Evolutionary conservation across 2,113 vertebrate species (phyloP).

Genomic region (Silurus glanis): DNA sequence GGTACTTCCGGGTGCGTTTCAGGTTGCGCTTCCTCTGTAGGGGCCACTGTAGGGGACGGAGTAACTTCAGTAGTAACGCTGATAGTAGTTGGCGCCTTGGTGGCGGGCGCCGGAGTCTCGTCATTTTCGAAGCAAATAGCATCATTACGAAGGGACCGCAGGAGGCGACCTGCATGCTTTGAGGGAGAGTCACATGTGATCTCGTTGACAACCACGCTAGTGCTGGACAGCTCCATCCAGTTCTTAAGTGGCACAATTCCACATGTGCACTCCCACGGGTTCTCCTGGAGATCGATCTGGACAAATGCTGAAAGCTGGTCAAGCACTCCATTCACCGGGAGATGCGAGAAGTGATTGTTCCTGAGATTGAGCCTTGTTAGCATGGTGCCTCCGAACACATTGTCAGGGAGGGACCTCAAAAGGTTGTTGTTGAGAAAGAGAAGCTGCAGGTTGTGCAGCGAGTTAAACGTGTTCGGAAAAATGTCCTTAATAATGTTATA

Average conservation of each 20-base stretch:
- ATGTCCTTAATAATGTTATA: constrained; percentile 98
- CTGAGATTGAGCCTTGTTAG: constrained; percentile 93
- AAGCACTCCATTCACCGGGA: constrained; percentile 91
- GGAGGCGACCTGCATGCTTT: constrained; percentile 86
- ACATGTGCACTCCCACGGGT: constrained; percentile 98
- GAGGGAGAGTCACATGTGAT: constrained; percentile 93
- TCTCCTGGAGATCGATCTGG: constrained; percentile 97
- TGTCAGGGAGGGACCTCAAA: constrained; percentile 85
- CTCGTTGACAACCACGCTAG: constrained; percentile 92
- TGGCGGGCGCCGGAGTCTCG: constrained; percentile 69
- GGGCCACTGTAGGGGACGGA: constrained; percentile 67
- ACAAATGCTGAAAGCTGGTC: constrained; percentile 95
- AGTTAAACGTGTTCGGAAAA: constrained; percentile 85
- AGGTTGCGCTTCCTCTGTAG: constrained; percentile 82
- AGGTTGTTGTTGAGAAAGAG: constrained; percentile 98
- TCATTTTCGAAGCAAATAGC: constrained; percentile 90
- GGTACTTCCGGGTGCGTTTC: constrained; percentile 90
- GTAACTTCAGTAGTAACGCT: constrained; percentile 78
- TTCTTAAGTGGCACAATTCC: constrained; percentile 91
- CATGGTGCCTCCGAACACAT: constrained; percentile 88
- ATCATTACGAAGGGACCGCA: constrained; percentile 90
- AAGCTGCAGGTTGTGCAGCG: constrained; percentile 89
- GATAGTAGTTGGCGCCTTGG: constrained; percentile 74
- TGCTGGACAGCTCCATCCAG: constrained; percentile 91
- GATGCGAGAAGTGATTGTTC: constrained; percentile 94